Conservation (phyloP, 2,888 invertebrate species). For the Colletes collaris region DNA sequence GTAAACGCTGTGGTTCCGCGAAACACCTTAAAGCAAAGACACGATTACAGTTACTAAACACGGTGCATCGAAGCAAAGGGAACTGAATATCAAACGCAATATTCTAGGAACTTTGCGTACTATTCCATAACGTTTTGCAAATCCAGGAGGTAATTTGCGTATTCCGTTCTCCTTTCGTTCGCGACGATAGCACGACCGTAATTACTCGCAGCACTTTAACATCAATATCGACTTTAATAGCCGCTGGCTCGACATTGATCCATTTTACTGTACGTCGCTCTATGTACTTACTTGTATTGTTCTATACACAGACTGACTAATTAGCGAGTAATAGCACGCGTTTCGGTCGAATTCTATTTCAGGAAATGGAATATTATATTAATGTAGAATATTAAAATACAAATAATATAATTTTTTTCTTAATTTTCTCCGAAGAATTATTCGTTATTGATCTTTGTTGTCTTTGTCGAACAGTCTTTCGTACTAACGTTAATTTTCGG, state of each 20-base stretch:
- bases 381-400: too few relatives aligned
- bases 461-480: too few relatives aligned
- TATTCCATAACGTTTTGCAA: conserved; percentile 17
- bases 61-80: not conserved
- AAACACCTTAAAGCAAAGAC: too few relatives aligned
- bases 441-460: too few relatives aligned
- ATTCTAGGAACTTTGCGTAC: conserved; percentile 13
- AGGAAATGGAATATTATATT: too few relatives aligned
- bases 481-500: too few relatives aligned
- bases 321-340: too few relatives aligned
- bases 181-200: not conserved
- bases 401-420: too few relatives aligned
- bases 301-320: not conserved
- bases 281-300: not conserved
- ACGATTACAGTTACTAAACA: too few relatives aligned
- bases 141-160: conserved; percentile 35
- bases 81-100: conserved; percentile 30
- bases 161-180: conserved; percentile 17
- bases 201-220: conserved; percentile 27
- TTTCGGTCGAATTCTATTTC: too few relatives aligned
- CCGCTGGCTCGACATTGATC: not conserved
- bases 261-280: conserved; percentile 2
- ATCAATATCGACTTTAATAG: not conserved
- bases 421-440: too few relatives aligned
- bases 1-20: too few relatives aligned